Conservation (phyloP, 2,113 vertebrate species). For the Ictalurus punctatus region DNA sequence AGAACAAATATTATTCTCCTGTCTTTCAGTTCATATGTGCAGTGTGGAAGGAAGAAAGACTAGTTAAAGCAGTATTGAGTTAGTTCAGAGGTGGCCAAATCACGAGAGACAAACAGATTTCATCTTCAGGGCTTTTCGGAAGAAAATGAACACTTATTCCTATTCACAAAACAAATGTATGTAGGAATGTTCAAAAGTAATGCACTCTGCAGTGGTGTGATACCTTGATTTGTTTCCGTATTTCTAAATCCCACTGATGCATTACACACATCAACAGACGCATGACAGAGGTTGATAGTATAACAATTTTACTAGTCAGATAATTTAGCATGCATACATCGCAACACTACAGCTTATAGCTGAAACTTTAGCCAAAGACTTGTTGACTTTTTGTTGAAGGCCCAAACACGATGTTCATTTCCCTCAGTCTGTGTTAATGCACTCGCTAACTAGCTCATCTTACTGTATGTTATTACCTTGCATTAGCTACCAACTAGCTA, state of each 20-base stretch:
- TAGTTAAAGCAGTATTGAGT: neutral
- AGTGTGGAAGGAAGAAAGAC: neutral
- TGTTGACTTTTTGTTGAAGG: neutral
- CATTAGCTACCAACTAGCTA: neutral
- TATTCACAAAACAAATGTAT: neutral
- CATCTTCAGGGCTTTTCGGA: neutral
- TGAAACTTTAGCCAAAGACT: neutral
- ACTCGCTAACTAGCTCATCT: neutral
- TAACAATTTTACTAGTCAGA: neutral
- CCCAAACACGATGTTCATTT: neutral
- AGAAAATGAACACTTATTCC: neutral
- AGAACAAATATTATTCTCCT: slow-evolving; percentile 32
- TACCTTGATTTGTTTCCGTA: neutral
- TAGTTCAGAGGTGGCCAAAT: neutral
- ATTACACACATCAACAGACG: neutral
- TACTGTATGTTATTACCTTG: neutral
- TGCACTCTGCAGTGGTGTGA: neutral
- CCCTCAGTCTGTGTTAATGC: neutral
- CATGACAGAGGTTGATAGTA: neutral
- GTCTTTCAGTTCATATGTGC: slow-evolving; percentile 53
- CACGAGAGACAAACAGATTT: neutral
- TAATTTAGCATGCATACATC: neutral
- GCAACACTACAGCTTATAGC: neutral
- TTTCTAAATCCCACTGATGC: neutral
- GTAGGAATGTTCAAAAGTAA: neutral